Evolutionary conservation across 2,797 vertebrate genomes (phyloP).

Genomic region (Sylvilagus floridanus): DNA sequence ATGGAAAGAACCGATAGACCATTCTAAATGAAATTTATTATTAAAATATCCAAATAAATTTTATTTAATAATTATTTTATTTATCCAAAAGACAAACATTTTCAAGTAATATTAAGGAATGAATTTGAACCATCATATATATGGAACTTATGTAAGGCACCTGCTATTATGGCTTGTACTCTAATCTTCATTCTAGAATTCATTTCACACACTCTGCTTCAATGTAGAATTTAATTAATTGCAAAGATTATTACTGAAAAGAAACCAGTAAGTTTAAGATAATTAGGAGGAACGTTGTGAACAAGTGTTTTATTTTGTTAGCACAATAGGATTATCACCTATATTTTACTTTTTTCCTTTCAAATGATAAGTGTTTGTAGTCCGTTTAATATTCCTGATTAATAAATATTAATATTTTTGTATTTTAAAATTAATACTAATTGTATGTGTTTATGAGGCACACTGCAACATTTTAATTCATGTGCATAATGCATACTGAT

Average conservation of each 20-base stretch:
- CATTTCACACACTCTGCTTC: not conserved
- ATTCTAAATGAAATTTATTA: not conserved
- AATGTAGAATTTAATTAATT: not conserved
- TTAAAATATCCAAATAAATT: conserved; percentile 10
- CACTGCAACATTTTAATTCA: too few species aligned
- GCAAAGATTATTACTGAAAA: not conserved
- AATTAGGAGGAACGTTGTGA: not conserved
- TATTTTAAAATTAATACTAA: too few species aligned
- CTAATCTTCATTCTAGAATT: not conserved
- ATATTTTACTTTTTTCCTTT: not conserved
- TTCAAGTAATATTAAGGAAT: not conserved
- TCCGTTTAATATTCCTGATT: not conserved
- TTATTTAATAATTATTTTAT: not conserved
- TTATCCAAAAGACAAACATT: not conserved
- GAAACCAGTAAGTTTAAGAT: not conserved
- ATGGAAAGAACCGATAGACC: not conserved
- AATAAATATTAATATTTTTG: not conserved
- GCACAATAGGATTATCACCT: not conserved
- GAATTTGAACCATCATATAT: not conserved
- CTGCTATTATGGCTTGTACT: not conserved
- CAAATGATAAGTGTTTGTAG: not conserved
- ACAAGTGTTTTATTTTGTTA: not conserved
- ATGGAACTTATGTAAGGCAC: not conserved
- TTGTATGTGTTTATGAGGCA: too few species aligned
- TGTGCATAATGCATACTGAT: too few species aligned